Base-by-base conservation (phyloP, 2,113 vertebrate genomes). In the Eolophus roseicapilla region DNA sequence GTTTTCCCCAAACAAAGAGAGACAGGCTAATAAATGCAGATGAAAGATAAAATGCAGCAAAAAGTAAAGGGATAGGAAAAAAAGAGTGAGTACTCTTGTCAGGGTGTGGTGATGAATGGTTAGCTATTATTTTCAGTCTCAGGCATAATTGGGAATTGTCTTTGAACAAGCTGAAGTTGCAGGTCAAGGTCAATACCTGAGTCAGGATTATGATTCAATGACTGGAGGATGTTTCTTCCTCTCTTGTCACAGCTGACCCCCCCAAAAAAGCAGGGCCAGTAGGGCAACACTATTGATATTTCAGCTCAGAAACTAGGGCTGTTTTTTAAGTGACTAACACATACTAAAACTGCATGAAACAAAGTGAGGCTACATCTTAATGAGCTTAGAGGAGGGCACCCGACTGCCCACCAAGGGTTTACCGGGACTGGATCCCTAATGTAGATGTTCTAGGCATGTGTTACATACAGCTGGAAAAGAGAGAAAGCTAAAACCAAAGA, bases 21-120 rank as follows among this genome's bases (percentile, higher is more conserved):
- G 86, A 87, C 77, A 92, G 57, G 62, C 69, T 96, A 94, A 93
- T 92, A 96, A 96, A 96, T 95, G 86, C 91, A 96, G 93, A 95
- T 94, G 77, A 91, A 95, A 96, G 80, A 93, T 94, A 92, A 96
- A 96, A 94, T 74, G 62, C 86, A 92, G 67, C 49, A 96, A 59
- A 94, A 96, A 89, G 65, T 82, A 82, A 95, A 95, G 31, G 75
- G 31, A 75, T 49, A 82, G 82, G 87, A 70, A 74, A 86, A 86
- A 92, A 86, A 88, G 80, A 94, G 93, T 64, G 80, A 81, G 11
- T 47, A 27, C 29, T 82, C 86, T 71, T 96, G 94, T 96, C 90
- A 94, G 68, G 39, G 27, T 71, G 47, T 69, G 52, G 47, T 95
- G 90, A 96, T 97, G 70, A 93, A 96, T 94, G 52, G 39, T 47